Base-by-base conservation (phyloP, 2,797 vertebrate genomes). In the Acestrorhynchus altus region DNA sequence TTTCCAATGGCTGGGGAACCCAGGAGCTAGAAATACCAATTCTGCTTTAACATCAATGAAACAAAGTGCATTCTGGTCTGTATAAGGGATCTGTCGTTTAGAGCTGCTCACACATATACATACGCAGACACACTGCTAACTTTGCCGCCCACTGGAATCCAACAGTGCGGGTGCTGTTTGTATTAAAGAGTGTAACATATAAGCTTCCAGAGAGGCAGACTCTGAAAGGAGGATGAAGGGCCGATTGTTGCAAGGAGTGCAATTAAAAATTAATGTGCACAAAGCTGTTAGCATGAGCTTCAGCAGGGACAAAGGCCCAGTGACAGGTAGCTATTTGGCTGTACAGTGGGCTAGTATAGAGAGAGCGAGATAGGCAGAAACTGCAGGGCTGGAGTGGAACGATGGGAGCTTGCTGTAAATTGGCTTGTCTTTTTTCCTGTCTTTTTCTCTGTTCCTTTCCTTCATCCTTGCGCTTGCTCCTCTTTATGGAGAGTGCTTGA, bases 281-380 rank as follows among this genome's bases (percentile, higher is more conserved):
- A 87, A 82, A 82, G 86, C 83, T 82, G 82, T 81, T 84, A 69
- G 83, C 77, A 79, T 86, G 83, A 88, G 85, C 81, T 73, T 78
- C 51, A 76, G 52, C 49, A 42, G 74, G 84, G 87, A 88, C 87
- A 88, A 86, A 88, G 84, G 77, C 67, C 67, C 68, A 72, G 77
- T 88, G 87, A 88, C 87, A 88, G 87, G 87, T 86, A 88, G 83
- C 84, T 85, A 88, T 88, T 88, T 86, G 87, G 81, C 83, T 85
- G 81, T 86, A 88, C 83, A 83, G 85, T 83, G 81, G 78, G 73
- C 82, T 65, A 80, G 66, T 79, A 28, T 26, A 28, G 54, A 51
- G 59, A 72, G 47, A 71, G 77, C n/a, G n/a, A 81, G 78, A 86
- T 82, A 77, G 42, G 70, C 74, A 46, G 59, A 80, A 77, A 82